Evolutionary conservation across 2,888 invertebrate species (phyloP).

Genomic region (Ichneumoninae sp.): DNA sequence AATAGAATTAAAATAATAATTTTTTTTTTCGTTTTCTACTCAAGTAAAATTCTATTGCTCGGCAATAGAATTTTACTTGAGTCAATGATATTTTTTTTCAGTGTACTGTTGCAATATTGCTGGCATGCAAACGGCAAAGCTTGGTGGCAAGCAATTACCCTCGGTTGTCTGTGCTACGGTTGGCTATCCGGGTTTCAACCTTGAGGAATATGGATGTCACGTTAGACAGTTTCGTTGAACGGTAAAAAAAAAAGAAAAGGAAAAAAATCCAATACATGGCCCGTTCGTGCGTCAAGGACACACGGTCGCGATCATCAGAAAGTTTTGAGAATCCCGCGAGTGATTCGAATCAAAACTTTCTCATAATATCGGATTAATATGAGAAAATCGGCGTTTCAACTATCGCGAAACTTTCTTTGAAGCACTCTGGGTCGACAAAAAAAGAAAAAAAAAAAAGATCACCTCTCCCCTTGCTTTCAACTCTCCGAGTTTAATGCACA

Average conservation of each 20-base stretch:
- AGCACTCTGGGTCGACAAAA: neutral
- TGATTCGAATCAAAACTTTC: conserved; percentile 37
- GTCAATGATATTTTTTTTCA: too few relatives aligned
- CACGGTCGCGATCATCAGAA: neutral
- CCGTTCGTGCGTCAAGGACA: neutral
- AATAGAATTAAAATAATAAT: too few relatives aligned
- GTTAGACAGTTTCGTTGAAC: neutral
- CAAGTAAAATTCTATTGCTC: too few relatives aligned
- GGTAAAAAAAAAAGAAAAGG: neutral
- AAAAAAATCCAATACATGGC: neutral
- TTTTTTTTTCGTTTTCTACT: too few relatives aligned
- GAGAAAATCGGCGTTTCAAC: conserved; percentile 42
- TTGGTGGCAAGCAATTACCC: too few relatives aligned
- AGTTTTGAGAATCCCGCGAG: neutral
- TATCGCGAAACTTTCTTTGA: conserved; percentile 27
- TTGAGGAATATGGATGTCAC: neutral
- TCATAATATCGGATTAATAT: conserved; percentile 46
- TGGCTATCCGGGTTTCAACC: neutral
- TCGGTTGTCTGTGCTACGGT: too few relatives aligned
- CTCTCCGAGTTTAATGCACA: conserved; percentile 9
- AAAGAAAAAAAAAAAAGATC: conserved; percentile 5
- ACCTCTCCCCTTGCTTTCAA: conserved; percentile 3
- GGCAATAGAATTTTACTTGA: too few relatives aligned
- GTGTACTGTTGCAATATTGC: too few relatives aligned
- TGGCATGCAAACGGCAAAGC: too few relatives aligned